Conservation (phyloP, 2,888 invertebrate species). For the Hirtodrosophila trivittata region DNA sequence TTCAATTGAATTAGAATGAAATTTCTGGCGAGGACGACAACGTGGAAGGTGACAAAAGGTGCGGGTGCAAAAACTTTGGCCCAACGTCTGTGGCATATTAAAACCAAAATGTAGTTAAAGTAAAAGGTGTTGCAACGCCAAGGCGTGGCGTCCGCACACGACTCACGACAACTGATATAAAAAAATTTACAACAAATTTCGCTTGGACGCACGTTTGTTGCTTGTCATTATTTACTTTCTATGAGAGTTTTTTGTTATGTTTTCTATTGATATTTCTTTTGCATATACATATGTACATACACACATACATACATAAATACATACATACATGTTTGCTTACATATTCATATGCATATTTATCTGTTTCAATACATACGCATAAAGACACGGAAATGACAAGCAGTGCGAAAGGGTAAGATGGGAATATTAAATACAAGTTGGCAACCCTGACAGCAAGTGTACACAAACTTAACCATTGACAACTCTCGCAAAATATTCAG, state of each 20-base stretch:
- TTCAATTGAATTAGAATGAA: slow-evolving; percentile 62
- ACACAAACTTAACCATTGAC: too few relatives aligned
- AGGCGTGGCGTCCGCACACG: slow-evolving; percentile 36
- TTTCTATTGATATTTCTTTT: slow-evolving; percentile 16
- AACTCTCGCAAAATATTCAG: neutral
- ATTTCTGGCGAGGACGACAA: slow-evolving; percentile 14
- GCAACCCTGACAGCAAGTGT: too few relatives aligned
- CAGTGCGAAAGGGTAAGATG: too few relatives aligned
- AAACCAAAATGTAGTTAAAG: slow-evolving; percentile 41
- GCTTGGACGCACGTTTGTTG: slow-evolving; percentile 33
- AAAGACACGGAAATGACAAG: too few relatives aligned
- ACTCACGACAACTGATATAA: neutral
- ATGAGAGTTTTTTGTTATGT: slow-evolving; percentile 3
- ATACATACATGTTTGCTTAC: too few relatives aligned
- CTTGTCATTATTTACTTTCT: slow-evolving; percentile 34
- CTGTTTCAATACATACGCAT: too few relatives aligned
- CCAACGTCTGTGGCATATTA: slow-evolving; percentile 45
- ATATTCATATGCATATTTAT: too few relatives aligned
- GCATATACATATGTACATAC: neutral
- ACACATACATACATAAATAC: too few relatives aligned
- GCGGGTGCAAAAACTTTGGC: slow-evolving; percentile 18
- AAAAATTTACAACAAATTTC: slow-evolving; percentile 5
- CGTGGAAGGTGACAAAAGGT: slow-evolving; percentile 36
- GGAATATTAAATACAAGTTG: too few relatives aligned
- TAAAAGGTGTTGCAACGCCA: slow-evolving; percentile 43